phyloP scores from a whole-genome alignment of 2,888 invertebrate species.

The Lasioglossum lativentre region DNA sequence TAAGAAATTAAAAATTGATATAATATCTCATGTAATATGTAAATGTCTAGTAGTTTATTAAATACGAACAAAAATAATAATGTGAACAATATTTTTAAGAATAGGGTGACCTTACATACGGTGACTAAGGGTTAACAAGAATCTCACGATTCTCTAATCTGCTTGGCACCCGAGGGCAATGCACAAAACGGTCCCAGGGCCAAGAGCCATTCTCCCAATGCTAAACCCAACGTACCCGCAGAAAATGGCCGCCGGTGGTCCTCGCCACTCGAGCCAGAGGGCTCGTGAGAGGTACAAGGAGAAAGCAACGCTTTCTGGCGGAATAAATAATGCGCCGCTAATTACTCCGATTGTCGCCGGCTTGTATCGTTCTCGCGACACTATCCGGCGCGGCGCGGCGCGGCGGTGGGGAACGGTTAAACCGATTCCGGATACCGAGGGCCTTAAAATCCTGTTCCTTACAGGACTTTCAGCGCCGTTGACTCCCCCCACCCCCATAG shows the following conservation, averaged over 20 bases:
- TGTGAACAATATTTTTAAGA: no score
- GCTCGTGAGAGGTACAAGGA: not conserved
- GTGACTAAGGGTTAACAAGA: no score
- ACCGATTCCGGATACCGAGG: not conserved
- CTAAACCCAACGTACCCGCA: not conserved
- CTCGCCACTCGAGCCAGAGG: not conserved
- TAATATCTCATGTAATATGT: no score
- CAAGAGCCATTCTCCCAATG: not conserved
- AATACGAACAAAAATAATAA: no score
- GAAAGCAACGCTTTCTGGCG: not conserved
- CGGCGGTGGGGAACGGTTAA: not conserved
- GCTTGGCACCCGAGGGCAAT: no score
- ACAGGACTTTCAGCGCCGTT: not conserved
- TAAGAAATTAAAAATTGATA: no score
- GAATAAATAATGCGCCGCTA: constrained; percentile 13
- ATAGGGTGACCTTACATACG: no score
- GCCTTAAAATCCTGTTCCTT: constrained; percentile 10
- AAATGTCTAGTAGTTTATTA: no score
- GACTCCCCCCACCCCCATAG: not conserved
- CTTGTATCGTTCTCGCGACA: not conserved
- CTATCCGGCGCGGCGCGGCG: not conserved
- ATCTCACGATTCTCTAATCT: no score
- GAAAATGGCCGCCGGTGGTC: not conserved
- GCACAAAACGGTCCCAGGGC: no score
- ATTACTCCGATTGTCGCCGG: constrained; percentile 11